Base-by-base conservation (phyloP, 2,797 vertebrate species). In the Ceryle rudis region DNA sequence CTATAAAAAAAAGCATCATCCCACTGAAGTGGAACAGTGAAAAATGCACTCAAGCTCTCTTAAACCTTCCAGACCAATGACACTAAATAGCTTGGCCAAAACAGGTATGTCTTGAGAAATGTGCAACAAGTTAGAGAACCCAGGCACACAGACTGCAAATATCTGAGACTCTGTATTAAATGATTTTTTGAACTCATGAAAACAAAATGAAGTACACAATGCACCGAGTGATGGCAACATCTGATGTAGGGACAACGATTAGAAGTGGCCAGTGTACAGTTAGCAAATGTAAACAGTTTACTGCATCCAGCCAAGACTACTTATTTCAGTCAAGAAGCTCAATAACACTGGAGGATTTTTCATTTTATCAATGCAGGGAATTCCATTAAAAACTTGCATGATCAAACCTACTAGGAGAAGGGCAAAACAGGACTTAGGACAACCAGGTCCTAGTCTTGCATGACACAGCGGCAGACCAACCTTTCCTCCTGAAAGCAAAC, bases 161-260 rank as follows among this genome's bases (percentile, higher is more conserved):
- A 54, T 29, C 64, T 4, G 14, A 93, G 58, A 84, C 52, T 82
- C 8, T 2, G 18, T 23, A 39, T 31, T 93, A 81, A 71, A 64
- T 16, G 49, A 88, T 37, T 46, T 88, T 81, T 75, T 18, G 44
- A 94, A 89, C 91, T 94, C 89, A 93, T 86, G 91, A 83, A 73
- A 95, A 97, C 96, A 97, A 89, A 88, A 96, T 94, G 96, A 97
- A 62, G 55, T 72, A 97, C 85, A 93, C 73, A 79, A 94, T 83
- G 88, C 82, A 94, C 94, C 93, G 94, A 93, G 74, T 52, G 71
- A 96, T 92, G 89, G 85, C 75, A 96, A 96, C 93, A 90, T 80
- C 86, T 90, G 71, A 90, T 80, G 60, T 6, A 58, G 46, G 70
- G 74, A 95, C 91, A 75, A 87, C 86, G 89, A 86, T 44, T 21